Base-by-base conservation (phyloP, 2,888 invertebrate species). In the Hirtodrosophila alboralis region DNA sequence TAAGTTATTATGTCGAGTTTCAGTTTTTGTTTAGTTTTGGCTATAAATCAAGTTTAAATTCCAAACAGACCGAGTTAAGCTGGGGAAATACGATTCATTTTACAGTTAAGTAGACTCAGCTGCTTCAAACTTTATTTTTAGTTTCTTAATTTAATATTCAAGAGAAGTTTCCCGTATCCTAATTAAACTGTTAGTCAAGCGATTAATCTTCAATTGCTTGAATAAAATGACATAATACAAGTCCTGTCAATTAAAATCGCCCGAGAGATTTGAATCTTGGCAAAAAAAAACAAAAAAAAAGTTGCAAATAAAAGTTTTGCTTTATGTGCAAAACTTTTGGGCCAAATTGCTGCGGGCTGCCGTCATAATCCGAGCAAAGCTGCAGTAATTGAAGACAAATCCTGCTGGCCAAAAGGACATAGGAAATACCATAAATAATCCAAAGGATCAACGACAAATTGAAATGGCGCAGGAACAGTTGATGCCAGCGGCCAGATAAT, bases 401-500 rank as follows among this genome's bases (percentile, higher is more conserved):
- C 73, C 67, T 58, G 43, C 13, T 43, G 53, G 45, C 28, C 30
- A 31, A 43, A 28, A 45, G 21, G 8, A 64, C 63, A 62, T 62
- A 57, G 47, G 38, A 54, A 26, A 12, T 6, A 34, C 26, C 23
- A 56, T 66, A 68, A 76, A 73, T 81, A 79, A 83, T 70, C 57
- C 48, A 54, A 72, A 57, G 71, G 74, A 63, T 67, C 63, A 67
- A 45, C 72, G 72, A 65, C 63, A 75, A 75, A 75, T 66, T 57
- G 61, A 75, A 72, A 70, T 66, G 48, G 41, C 62, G 48, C 44
- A 33, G 52, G 36, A 37, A 41, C 59, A 33, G 44, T 56, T 56
- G 75, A 65, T 78, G 74, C 75, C 81, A 65, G 76, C 57, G 43
- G 40, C 57, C 68, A 81, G 84, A 84, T 81, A 84, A 84, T 81